These are phyloP conservation scores for Anagrus nilaparvatae DNA, from an alignment of 1,140 invertebrate species.

Conservation along the genomic window DNA sequence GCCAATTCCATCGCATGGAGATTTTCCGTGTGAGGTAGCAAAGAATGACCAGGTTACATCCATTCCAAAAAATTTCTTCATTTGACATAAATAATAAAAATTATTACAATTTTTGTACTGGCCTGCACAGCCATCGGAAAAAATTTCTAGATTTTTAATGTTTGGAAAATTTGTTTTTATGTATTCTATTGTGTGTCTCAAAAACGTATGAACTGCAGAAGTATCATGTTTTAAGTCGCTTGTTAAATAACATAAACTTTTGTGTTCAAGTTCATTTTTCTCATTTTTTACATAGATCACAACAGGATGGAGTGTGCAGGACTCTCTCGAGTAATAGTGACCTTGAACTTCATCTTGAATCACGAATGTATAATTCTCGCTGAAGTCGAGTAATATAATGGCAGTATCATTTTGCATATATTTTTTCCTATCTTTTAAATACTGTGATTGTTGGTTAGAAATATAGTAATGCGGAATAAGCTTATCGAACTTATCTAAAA, in stretches of 20 bases:
- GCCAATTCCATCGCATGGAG: neutral
- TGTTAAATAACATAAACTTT: neutral
- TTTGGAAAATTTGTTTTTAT: neutral
- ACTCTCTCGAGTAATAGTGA: conserved; percentile 23
- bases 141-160: neutral
- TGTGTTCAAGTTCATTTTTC: conserved; percentile 16
- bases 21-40: neutral
- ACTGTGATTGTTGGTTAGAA: conserved; percentile 15
- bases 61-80: neutral
- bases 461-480: too few relatives aligned
- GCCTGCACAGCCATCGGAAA: neutral
- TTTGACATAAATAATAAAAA: neutral
- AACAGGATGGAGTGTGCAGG: conserved; percentile 24
- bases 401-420: conserved; percentile 10
- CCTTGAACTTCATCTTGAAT: conserved; percentile 25
- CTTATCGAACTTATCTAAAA: conserved; percentile 13
- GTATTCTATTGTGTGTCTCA: neutral
- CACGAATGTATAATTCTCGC: conserved; percentile 27
- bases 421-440: conserved; percentile 16
- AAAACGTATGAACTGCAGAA: neutral
- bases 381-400: conserved; percentile 22
- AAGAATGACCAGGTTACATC: neutral
- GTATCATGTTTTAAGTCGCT: neutral
- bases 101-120: neutral
- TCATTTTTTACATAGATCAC: conserved; percentile 16